These are phyloP conservation scores for Synergus itoensis DNA, from an alignment of 2,888 invertebrate species.

Conservation along the genomic window DNA sequence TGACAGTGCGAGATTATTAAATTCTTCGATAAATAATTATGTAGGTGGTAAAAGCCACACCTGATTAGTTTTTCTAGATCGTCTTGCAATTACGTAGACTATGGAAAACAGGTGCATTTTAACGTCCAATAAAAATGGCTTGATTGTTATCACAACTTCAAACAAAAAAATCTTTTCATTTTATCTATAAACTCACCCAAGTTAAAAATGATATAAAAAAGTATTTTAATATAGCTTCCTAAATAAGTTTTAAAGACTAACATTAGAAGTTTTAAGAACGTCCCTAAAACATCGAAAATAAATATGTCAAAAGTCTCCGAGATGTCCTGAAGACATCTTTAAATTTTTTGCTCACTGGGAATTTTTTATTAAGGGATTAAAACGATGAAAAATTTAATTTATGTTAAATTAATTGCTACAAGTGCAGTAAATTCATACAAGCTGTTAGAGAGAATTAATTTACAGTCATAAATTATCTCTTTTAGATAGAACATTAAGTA, in stretches of 20 bases:
- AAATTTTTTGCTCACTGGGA: too few relatives aligned
- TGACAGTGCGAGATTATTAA: constrained; percentile 1
- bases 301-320: too few relatives aligned
- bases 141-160: not conserved
- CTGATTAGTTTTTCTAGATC: not conserved
- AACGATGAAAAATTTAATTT: too few relatives aligned
- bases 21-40: constrained; percentile 19
- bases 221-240: too few relatives aligned
- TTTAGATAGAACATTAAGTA: not conserved
- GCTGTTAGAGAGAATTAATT: not conserved
- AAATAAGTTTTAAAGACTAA: too few relatives aligned
- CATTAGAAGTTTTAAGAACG: too few relatives aligned
- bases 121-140: not conserved
- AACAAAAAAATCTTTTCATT: not conserved
- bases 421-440: not conserved
- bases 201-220: too few relatives aligned
- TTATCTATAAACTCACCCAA: not conserved
- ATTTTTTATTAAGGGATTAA: not conserved
- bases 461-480: not conserved
- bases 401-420: not conserved
- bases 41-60: constrained; percentile 8
- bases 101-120: not conserved
- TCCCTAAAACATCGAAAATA: too few relatives aligned
- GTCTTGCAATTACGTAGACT: not conserved
- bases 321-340: too few relatives aligned